A percentile compares a stretch with the other conserved stretches of the same genome.
phyloP scores from a whole-genome alignment of 2,113 vertebrate genomes.

The Callocephalon fimbriatum region DNA sequence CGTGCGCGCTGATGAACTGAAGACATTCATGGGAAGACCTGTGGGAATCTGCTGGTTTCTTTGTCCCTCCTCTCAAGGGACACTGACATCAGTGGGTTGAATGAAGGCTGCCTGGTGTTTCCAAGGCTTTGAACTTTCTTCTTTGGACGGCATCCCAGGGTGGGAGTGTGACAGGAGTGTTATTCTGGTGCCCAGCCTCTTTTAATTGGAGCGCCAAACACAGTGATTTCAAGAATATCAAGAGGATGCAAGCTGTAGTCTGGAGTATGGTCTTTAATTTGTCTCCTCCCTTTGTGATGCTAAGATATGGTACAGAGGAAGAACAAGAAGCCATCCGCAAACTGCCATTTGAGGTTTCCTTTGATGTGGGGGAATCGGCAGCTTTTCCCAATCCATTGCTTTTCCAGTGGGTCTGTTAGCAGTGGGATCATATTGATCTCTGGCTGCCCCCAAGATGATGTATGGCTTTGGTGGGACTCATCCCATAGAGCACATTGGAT shows the following conservation, averaged over 20 bases:
- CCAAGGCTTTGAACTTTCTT: background rate
- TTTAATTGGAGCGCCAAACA: background rate
- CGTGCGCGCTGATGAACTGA: background rate
- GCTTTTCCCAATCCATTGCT: background rate
- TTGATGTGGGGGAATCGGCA: background rate
- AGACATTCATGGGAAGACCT: background rate
- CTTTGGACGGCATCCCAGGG: background rate
- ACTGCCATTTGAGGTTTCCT: background rate
- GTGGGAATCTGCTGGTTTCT: background rate
- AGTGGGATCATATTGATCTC: background rate
- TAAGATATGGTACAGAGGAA: background rate
- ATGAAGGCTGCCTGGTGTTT: background rate
- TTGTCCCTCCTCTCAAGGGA: background rate
- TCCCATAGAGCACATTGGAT: background rate
- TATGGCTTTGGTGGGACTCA: background rate
- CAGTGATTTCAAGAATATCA: background rate
- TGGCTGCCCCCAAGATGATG: background rate
- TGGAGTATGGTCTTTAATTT: background rate
- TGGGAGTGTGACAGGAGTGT: background rate
- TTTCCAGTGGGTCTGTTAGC: background rate
- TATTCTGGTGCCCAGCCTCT: background rate
- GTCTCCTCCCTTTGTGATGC: background rate
- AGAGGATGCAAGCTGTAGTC: background rate
- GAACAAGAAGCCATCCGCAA: background rate
- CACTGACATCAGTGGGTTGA: background rate